Evolutionary conservation across 2,797 vertebrate species (phyloP).

Genomic region (Numenius phaeopus): DNA sequence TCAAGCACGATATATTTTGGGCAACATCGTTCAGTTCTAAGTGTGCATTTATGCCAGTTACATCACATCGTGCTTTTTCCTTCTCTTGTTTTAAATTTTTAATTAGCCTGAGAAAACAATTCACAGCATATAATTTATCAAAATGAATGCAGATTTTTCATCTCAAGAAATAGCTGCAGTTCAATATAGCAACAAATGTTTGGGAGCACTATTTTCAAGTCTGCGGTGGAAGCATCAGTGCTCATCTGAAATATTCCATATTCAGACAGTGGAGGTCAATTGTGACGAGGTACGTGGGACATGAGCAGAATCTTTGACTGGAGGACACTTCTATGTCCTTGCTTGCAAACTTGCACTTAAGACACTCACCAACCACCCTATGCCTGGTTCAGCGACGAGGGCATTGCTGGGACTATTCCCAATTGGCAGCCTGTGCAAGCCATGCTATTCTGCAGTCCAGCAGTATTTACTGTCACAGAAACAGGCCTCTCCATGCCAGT

Average conservation of each 20-base stretch:
- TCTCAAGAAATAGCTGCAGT: neutral
- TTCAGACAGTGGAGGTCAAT: neutral
- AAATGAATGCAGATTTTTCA: neutral
- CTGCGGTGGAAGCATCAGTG: neutral
- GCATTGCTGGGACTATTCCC: neutral
- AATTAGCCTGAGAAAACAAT: neutral
- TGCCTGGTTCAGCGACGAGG: neutral
- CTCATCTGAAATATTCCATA: neutral
- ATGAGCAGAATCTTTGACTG: neutral
- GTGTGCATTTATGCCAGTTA: neutral
- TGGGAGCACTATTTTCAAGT: neutral
- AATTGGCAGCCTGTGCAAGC: neutral
- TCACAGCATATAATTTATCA: neutral
- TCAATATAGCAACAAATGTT: neutral
- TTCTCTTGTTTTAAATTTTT: neutral
- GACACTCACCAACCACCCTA: neutral
- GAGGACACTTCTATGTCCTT: neutral
- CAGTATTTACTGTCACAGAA: neutral
- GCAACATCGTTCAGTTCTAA: neutral
- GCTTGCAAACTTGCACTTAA: neutral
- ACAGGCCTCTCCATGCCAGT: neutral
- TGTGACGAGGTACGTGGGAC: neutral
- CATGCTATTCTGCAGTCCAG: neutral
- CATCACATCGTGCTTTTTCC: neutral
- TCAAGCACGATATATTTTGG: neutral